These are phyloP conservation scores for Kryptolebias marmoratus DNA, from an alignment of 2,113 vertebrate species.

Conservation along the genomic window DNA sequence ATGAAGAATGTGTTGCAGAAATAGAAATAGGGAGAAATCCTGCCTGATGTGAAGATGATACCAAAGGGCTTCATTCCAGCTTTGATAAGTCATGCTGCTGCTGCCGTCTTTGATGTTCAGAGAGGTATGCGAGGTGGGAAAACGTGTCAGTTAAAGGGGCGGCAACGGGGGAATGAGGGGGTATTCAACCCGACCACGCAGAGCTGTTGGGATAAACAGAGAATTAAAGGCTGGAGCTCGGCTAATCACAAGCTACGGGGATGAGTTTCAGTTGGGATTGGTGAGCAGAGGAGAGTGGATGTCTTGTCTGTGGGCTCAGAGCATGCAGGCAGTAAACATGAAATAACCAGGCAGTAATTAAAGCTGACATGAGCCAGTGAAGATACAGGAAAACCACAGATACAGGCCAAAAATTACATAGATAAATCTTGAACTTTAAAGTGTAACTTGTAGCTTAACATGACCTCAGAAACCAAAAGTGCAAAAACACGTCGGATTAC, in stretches of 20 bases:
- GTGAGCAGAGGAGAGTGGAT: conserved; percentile 46
- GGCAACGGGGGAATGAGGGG: conserved; percentile 35
- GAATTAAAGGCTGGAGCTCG: conserved; percentile 59
- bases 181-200: conserved; percentile 56
- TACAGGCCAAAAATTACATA: conserved; percentile 3
- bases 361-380: conserved; percentile 10
- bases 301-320: conserved; percentile 44
- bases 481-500: too few species aligned
- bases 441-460: background rate
- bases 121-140: conserved; percentile 65
- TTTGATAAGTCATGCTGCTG: conserved; percentile 54
- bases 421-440: conserved; percentile 7
- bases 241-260: conserved; percentile 57
- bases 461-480: too few species aligned
- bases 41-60: background rate
- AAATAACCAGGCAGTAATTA: conserved; percentile 30
- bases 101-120: conserved; percentile 70
- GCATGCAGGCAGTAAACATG: conserved; percentile 33
- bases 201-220: conserved; percentile 46
- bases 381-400: conserved; percentile 15
- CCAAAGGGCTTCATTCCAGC: conserved; percentile 19
- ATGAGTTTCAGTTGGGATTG: conserved; percentile 62
- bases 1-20: conserved; percentile 3
- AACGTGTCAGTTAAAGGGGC: conserved; percentile 68
- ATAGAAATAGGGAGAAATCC: background rate